Evolutionary conservation across 2,113 vertebrate species (phyloP).

Genomic region (Zosterops lateralis): DNA sequence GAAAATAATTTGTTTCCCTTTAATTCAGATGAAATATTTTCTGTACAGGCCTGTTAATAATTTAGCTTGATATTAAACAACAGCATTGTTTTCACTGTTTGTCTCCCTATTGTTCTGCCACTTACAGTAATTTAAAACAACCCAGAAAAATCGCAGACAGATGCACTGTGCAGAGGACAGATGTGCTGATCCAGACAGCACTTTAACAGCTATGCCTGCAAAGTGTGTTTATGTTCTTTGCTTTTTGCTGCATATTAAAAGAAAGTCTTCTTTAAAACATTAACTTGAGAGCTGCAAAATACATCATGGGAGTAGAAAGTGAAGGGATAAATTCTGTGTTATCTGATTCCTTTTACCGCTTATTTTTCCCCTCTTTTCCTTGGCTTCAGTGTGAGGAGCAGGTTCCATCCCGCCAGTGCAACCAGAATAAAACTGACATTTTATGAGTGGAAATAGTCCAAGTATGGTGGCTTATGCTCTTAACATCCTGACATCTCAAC

Average conservation of each 20-base stretch:
- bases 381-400: not conserved
- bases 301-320: not conserved
- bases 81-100: constrained; percentile 36
- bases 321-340: not conserved
- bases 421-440: constrained; percentile 34
- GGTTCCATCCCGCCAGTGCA: not conserved
- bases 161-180: not conserved
- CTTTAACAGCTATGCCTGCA: not conserved
- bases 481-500: constrained; percentile 53
- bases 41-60: constrained; percentile 29
- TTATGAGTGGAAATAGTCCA: constrained; percentile 43
- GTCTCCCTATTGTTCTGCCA: constrained; percentile 28
- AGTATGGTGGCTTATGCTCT: constrained; percentile 33
- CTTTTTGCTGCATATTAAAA: not conserved
- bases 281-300: not conserved
- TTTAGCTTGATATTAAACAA: constrained; percentile 27
- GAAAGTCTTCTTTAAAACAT: not conserved
- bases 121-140: constrained; percentile 29
- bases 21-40: constrained; percentile 1
- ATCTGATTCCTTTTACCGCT: constrained; percentile 31
- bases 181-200: not conserved
- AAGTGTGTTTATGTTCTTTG: not conserved
- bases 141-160: not conserved
- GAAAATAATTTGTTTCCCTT: constrained; percentile 23
- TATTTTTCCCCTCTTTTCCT: constrained; percentile 12